Base-by-base conservation (phyloP, 2,797 vertebrate species). In the Neosalanx taihuensis region DNA sequence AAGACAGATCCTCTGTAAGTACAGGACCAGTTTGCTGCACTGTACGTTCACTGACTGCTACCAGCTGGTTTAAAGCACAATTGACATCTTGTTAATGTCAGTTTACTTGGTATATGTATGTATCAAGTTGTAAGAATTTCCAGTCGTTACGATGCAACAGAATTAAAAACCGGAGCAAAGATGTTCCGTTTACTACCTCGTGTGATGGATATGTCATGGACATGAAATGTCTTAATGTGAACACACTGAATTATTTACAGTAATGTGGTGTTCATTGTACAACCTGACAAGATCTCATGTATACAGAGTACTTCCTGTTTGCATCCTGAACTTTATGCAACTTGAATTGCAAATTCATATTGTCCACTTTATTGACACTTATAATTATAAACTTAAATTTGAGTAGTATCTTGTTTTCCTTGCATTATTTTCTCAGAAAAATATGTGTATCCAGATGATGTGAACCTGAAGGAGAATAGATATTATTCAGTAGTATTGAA, bases 51-150 rank as follows among this genome's bases (percentile, higher is more conserved):
- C 81, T 78, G 81, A 73, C 61, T 67, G 76, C 85, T 83, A 82
- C 76, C 74, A 79, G 71, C 68, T 79, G 76, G 84, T 82, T 77
- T 82, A 84, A 86, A 86, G 86, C 85, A 89, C 87, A 89, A 83
- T 23, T 20, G 67, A 76, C 68, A 75, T 72, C 71, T 73, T 78
- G 75, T 66, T 26, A 69, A 3, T 46, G 12, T 46, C 12, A 18
- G 6, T 56, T 6, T 56, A 4, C 51, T 56, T 56, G 18, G 18
- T 56, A 17, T 56, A 17, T 17, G 5, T 56, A 56, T n/a, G 18
- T 56, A 56, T n/a, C 51, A 35, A 78, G 76, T 85, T 64, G 61
- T 77, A 75, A 56, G 4, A 56, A 56, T 56, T 56, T 56, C 5
- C n/a, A 17, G 75, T 82, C 64, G 65, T 81, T 75, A 58, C 76